Evolutionary conservation across 2,113 vertebrate genomes (phyloP), one percentile per base, ranked within the genome.

Genomic region (Brienomyrus brachyistius): DNA sequence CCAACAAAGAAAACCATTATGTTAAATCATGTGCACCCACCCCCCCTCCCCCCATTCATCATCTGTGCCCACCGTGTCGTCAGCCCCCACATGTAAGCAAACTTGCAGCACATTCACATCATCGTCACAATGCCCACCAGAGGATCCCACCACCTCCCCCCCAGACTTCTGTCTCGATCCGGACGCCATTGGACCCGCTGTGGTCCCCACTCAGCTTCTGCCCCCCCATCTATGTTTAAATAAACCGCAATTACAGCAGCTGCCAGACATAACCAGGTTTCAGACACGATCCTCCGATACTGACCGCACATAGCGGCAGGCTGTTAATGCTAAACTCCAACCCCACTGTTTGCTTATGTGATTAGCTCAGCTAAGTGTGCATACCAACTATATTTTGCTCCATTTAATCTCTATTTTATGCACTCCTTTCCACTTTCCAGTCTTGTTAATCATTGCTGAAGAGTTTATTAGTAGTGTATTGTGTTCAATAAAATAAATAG

Each of bases 401-500:
- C 27, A 80, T 80, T 80, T 80, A 35, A 80, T 80, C 35, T 80
- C 74, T 2, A 43, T 40, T 80, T 77, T 77, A 77, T 77, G 35
- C 17, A 77, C 15, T 43, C 74, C 74, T 27, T 70, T 77, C 31
- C 74, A 40, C 74, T 77, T 77, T 43, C n/a, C n/a, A 9, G 31
- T 43, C 74, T 80, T 80, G 13, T 80, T 80, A 80, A 80, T 80
- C 74, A 35, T 43, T 80, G 35, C 35, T 80, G 31, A 80, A 80
- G 74, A 80, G 35, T 43, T 70, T 80, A 80, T 80, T 80, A 80
- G 74, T 80, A 43, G 17, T 80, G 35, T 40, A 80, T 80, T 40
- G 74, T 80, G 74, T 43, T 80, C 74, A 80, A 70, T 70, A 31
- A 70, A 70, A 70, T 70, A 70, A 70, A 70, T 70, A 70, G 62